Conservation (phyloP, 2,113 vertebrate species). For the Nestor notabilis region DNA sequence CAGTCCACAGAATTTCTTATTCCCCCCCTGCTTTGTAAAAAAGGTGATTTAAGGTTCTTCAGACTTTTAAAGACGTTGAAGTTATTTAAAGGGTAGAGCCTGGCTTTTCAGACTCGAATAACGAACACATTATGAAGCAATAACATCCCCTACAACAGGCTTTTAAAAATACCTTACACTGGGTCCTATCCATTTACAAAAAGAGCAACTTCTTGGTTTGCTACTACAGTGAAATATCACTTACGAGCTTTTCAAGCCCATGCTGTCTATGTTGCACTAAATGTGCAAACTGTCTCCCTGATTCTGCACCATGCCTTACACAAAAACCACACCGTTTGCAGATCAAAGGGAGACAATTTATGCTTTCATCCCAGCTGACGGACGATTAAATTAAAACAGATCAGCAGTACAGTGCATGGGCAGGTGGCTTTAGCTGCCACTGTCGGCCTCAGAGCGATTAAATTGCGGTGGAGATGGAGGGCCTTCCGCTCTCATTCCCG, state of each 20-base stretch:
- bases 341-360: constrained; percentile 83
- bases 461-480: constrained; percentile 85
- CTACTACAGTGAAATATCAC: constrained; percentile 38
- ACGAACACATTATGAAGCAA: constrained; percentile 30
- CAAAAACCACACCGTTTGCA: constrained; percentile 71
- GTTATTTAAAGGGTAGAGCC: neutral
- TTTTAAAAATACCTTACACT: neutral
- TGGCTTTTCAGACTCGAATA: neutral
- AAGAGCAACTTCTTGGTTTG: neutral
- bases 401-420: constrained; percentile 78
- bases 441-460: constrained; percentile 81
- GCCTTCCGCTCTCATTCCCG: constrained; percentile 83
- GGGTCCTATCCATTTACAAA: neutral
- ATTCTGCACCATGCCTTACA: constrained; percentile 66
- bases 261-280: constrained; percentile 30
- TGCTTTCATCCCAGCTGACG: constrained; percentile 83
- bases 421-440: constrained; percentile 80
- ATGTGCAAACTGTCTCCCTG: constrained; percentile 42
- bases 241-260: constrained; percentile 23
- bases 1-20: neutral
- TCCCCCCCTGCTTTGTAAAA: neutral
- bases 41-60: neutral
- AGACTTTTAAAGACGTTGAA: neutral
- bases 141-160: neutral
- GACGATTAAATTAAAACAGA: constrained; percentile 88